Evolutionary conservation across 2,113 vertebrate genomes (phyloP).

Genomic region (Mastomys coucha): DNA sequence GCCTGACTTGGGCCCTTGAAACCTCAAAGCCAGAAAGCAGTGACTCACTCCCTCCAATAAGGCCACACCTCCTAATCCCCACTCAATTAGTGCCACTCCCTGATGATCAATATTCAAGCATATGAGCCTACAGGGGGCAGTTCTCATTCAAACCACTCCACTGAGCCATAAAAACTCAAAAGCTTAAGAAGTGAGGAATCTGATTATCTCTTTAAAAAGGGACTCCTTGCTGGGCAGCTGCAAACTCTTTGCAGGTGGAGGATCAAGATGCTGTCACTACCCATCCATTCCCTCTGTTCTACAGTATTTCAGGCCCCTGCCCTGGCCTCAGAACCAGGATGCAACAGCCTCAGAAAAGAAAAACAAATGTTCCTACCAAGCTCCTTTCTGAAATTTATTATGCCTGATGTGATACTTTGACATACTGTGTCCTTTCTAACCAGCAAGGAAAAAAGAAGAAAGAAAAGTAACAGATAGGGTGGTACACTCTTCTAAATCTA

Average conservation of each 20-base stretch:
- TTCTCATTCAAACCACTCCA: neutral
- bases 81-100: neutral
- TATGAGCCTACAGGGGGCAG: too few relatives aligned
- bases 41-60: neutral
- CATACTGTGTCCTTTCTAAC: slow-evolving; percentile 2
- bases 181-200: neutral
- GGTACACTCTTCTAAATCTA: neutral
- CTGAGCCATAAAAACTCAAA: slow-evolving; percentile 38
- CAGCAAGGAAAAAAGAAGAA: neutral
- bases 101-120: neutral
- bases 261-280: neutral
- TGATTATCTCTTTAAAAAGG: neutral
- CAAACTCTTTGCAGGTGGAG: neutral
- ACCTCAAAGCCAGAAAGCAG: neutral
- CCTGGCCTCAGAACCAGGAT: neutral
- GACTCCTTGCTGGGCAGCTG: neutral
- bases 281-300: neutral
- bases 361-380: neutral
- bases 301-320: neutral
- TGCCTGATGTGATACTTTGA: neutral
- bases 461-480: neutral
- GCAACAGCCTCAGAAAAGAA: neutral
- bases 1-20: neutral
- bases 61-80: neutral
- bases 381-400: neutral